Evolutionary conservation across 2,797 vertebrate genomes (phyloP).

Genomic region (Karalla daura): DNA sequence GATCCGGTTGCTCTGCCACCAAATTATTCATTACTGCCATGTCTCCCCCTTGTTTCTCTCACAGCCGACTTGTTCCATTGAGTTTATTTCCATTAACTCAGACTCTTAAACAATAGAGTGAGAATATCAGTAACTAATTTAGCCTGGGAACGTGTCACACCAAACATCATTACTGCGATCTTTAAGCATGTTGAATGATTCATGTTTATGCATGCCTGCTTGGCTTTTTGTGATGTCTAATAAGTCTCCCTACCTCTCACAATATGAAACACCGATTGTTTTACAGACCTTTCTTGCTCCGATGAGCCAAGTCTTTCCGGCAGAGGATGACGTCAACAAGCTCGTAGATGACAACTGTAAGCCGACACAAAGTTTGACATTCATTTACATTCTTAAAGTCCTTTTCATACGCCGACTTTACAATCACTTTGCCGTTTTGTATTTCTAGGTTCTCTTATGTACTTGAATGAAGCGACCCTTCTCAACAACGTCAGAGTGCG

Average conservation of each 20-base stretch:
- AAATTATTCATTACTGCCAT: constrained; percentile 82
- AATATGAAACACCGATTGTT: constrained; percentile 22
- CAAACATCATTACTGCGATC: constrained; percentile 56
- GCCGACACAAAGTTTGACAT: constrained; percentile 54
- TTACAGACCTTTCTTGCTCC: constrained; percentile 92
- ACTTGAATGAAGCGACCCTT: constrained; percentile 98
- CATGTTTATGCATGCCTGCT: constrained; percentile 38
- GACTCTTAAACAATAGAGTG: constrained; percentile 65
- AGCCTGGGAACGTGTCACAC: constrained; percentile 41
- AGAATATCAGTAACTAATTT: constrained; percentile 70
- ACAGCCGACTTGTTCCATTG: constrained; percentile 76
- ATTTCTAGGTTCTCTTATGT: constrained; percentile 94
- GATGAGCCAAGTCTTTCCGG: constrained; percentile 97
- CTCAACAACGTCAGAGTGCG: constrained; percentile 96
- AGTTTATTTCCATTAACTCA: constrained; percentile 80
- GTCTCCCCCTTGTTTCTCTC: constrained; percentile 79
- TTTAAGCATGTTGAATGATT: constrained; percentile 60
- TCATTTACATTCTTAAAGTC: background rate
- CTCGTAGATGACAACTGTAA: constrained; percentile 98
- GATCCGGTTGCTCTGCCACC: constrained; percentile 76
- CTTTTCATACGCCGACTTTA: no score
- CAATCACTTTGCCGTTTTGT: no score
- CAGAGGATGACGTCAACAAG: constrained; percentile 97
- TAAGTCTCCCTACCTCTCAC: background rate
- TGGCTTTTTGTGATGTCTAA: constrained; percentile 32